Conservation (phyloP, 2,888 invertebrate species). For the Epirrita christyi region DNA sequence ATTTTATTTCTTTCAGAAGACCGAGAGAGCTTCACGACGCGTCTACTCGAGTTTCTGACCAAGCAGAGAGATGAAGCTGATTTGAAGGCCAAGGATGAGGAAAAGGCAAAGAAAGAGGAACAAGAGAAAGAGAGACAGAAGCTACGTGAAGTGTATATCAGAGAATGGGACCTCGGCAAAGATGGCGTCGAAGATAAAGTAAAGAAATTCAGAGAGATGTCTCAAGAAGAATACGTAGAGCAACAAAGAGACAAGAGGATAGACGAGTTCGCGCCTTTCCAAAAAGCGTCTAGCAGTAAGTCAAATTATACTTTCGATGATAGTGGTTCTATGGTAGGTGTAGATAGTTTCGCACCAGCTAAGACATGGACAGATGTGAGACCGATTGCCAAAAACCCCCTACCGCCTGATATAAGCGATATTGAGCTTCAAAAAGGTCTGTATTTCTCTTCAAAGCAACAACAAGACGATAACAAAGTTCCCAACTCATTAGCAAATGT, state of each 20-base stretch:
- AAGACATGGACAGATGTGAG: conserved; percentile 74
- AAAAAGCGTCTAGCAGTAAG: conserved; percentile 47
- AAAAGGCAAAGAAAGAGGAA: conserved; percentile 67
- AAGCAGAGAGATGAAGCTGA: conserved; percentile 80
- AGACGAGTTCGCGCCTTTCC: conserved; percentile 91
- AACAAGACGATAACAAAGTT: conserved; percentile 20
- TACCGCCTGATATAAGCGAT: conserved; percentile 57
- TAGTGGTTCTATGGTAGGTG: conserved; percentile 55
- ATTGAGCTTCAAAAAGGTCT: conserved; percentile 60
- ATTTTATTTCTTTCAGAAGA: conserved; percentile 57
- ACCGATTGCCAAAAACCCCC: conserved; percentile 54
- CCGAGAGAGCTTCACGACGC: conserved; percentile 69
- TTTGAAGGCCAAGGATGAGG: conserved; percentile 69
- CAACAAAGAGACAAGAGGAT: conserved; percentile 89
- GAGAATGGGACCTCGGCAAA: conserved; percentile 91
- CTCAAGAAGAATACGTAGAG: conserved; percentile 91
- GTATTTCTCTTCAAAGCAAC: conserved; percentile 58
- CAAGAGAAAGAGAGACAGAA: conserved; percentile 79
- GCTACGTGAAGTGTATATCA: conserved; percentile 81
- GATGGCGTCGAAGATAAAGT: conserved; percentile 81
- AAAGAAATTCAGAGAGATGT: conserved; percentile 83
- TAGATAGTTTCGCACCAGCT: conserved; percentile 31
- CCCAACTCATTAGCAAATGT: conserved; percentile 1
- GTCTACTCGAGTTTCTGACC: conserved; percentile 72
- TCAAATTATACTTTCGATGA: conserved; percentile 59